Evolutionary conservation across 2,797 vertebrate species (phyloP).

Genomic region (Sparus aurata): DNA sequence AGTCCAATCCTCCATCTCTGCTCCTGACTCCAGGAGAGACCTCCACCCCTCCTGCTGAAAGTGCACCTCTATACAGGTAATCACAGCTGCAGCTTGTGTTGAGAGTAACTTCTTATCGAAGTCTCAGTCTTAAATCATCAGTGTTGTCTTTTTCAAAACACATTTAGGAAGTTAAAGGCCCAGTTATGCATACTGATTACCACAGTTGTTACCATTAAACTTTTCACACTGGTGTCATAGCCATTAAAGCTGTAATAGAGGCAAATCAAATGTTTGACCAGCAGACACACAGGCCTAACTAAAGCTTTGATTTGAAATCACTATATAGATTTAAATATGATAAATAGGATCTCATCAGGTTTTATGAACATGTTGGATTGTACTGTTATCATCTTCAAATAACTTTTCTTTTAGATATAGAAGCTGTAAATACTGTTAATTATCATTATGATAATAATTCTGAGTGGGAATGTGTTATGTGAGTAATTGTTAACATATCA

Average conservation of each 20-base stretch:
- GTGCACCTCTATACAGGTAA: slow-evolving; percentile 77
- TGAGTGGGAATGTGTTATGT: background rate
- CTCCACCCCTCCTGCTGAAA: slow-evolving; percentile 43
- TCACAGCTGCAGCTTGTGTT: background rate
- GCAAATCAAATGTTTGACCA: background rate
- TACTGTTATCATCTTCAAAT: background rate
- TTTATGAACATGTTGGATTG: background rate
- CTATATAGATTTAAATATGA: background rate
- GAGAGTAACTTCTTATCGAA: background rate
- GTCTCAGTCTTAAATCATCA: background rate
- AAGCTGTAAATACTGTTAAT: background rate
- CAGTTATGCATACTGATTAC: background rate
- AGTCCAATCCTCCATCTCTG: slow-evolving; percentile 61
- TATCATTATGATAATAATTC: too few species aligned
- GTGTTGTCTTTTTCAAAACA: background rate
- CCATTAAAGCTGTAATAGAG: background rate
- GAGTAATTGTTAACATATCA: background rate
- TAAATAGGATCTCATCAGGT: too few species aligned
- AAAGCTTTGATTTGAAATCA: background rate
- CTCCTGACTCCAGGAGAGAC: slow-evolving; percentile 60
- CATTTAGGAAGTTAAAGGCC: background rate
- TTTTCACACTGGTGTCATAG: background rate
- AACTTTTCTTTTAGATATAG: background rate
- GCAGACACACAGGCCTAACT: background rate
- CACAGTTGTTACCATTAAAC: background rate